A percentile compares a stretch with the other conserved stretches of the same genome.
phyloP scores from a whole-genome alignment of 2,113 vertebrate species.

The Syrrhaptes paradoxus region DNA sequence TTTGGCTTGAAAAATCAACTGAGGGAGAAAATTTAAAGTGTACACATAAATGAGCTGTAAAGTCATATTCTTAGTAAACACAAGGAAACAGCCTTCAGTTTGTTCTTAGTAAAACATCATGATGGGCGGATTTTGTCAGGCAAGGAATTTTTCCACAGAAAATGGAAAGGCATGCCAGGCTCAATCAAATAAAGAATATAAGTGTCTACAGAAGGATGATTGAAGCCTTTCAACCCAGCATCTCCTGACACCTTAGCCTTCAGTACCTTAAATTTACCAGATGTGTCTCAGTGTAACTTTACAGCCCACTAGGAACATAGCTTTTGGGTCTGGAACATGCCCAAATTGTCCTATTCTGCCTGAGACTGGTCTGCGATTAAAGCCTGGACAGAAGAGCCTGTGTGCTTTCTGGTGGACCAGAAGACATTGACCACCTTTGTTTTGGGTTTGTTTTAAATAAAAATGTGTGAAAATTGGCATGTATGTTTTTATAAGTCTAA shows the following conservation, averaged over 20 bases:
- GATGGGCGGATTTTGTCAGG: background rate
- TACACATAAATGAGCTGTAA: background rate
- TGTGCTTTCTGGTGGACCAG: background rate
- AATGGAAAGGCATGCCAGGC: background rate
- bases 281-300: background rate
- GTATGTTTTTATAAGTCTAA: background rate
- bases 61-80: background rate
- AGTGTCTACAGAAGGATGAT: background rate
- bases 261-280: background rate
- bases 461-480: background rate
- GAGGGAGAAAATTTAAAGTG: background rate
- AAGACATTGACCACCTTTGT: background rate
- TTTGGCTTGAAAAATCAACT: background rate
- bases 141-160: background rate
- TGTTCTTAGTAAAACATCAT: background rate
- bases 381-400: background rate
- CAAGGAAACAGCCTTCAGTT: background rate
- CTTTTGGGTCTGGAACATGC: background rate
- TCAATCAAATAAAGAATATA: background rate
- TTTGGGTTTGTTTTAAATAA: accelerated
- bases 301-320: background rate
- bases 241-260: background rate
- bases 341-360: background rate
- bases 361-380: background rate
- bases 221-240: background rate